Conservation (phyloP, 2,797 vertebrate species). For the Nyctalus aviator region DNA sequence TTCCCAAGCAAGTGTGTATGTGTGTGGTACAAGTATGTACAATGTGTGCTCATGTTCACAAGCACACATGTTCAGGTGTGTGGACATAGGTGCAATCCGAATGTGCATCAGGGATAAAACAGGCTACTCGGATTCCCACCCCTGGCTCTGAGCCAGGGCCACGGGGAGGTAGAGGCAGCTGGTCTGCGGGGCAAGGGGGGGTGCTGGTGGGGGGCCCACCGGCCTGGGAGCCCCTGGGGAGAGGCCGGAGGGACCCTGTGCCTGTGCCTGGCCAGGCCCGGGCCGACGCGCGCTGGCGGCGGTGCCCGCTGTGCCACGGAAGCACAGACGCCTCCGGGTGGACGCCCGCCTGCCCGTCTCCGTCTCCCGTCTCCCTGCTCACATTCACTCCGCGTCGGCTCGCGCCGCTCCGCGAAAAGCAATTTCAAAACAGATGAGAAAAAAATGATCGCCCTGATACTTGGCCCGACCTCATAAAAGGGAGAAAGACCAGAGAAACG, state of each 20-base stretch:
- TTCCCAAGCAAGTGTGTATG: too few relatives aligned
- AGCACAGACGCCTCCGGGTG: too few relatives aligned
- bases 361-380: not conserved
- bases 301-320: not conserved
- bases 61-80: too few relatives aligned
- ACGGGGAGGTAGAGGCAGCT: fast-evolving
- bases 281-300: fast-evolving
- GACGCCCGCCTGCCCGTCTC: too few relatives aligned
- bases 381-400: fast-evolving
- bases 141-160: fast-evolving
- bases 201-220: fast-evolving
- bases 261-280: fast-evolving
- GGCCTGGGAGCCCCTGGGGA: not conserved
- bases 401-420: fast-evolving
- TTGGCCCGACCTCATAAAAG: not conserved
- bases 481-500: not conserved
- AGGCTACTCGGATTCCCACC: fast-evolving
- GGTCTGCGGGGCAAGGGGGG: fast-evolving
- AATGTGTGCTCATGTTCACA: too few relatives aligned
- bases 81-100: too few relatives aligned
- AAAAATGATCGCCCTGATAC: not conserved
- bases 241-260: fast-evolving
- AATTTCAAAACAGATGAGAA: not conserved
- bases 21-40: too few relatives aligned
- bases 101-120: too few relatives aligned